Evolutionary conservation across 2,797 vertebrate genomes (phyloP), one percentile per base, ranked within the genome.

Genomic region (Silurus aristotelis): DNA sequence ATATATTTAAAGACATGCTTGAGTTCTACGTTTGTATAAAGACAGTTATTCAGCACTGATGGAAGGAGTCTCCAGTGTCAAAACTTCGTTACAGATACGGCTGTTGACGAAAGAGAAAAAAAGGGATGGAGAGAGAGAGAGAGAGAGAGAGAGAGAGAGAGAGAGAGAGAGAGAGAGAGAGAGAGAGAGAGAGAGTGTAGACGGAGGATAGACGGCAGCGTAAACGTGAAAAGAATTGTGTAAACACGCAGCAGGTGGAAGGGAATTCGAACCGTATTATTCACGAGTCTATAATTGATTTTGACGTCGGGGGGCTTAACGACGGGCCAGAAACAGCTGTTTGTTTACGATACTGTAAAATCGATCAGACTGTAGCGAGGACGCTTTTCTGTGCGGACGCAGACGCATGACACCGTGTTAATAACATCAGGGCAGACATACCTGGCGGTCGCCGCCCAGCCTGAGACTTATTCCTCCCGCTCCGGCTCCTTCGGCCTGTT

Each of bases 381-480:
- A 38, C 38, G 38, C 38, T 6, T 15, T 20, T 48, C 22, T 52
- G 46, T n/a, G 46, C 38, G 38, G 3, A 4, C 38, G 4, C 38
- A 38, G 38, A 55, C 72, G 27, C 4, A n/a, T 12, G 4, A 58
- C 22, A 73, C 8, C 6, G 20, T 43, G 14, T 78, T 38, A 61
- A 78, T n/a, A 6, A 20, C 15, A n/a, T 15, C 38, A 38, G 38
- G 0, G 38, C 38, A 38, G 38, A 38, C 38, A 38, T 87, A 90
- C 89, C 89, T 97, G 96, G 73, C 94, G 90, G 87, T 93, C 91
- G 43, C 94, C 93, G 2, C 95, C 96, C 0, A 97, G 95, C 15
- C 96, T 95, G 83, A 98, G 92, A 0, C 93, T 95, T 58, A 96
- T 91, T 0, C 95, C 96, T 15, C 96, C 96, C 0, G 86, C 75